Evolutionary conservation across 1,140 invertebrate species (phyloP), one percentile per base, ranked within the genome.

Genomic region (Drosophila malerkotliana): DNA sequence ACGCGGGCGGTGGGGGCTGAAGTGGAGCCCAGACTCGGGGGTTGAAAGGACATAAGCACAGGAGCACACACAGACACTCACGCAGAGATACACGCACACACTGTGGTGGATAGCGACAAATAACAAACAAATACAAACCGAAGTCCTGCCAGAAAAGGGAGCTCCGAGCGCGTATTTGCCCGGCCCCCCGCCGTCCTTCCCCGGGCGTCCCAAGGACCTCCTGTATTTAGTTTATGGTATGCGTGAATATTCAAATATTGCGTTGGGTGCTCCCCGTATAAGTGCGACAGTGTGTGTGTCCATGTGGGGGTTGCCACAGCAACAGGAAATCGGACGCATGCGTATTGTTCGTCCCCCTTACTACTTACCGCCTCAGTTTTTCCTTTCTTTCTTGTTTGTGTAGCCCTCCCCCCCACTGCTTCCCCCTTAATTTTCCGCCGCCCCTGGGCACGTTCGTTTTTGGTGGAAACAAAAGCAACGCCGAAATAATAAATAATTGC

Each of bases 401-500:
- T 54, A 51, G 21, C 41, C 28, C 72, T 60, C 47, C 47, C 45
- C 10, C 4, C 12, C 67, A 28, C 26, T 5, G 6, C 26, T 4
- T 6, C 26, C 26, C 5, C 26, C 26, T 7, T 28, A 28, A 28
- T 18, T 44, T 18, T 9, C 41, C 44, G 15, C 18, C 9, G 18
- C 44, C 44, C 44, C 44, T 24, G n/a, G 32, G 59, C 75, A 77
- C 74, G 78, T 77, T 83, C 64, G 74, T 59, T 47, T 44, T 54
- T 47, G 53, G 53, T 77, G 73, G 72, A 72, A 85, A 85, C 84
- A 85, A 85, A 87, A 88, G 83, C 82, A 87, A 67, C 83, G 82
- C 78, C 83, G 52, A 87, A 85, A 85, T 87, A 85, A 85, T 85
- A 85, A 85, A 85, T 85, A 85, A 85, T 85, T 85, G 78, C 82